Conservation (phyloP, 92 coral and sea anemone genomes). For the Palythoa grandis region DNA sequence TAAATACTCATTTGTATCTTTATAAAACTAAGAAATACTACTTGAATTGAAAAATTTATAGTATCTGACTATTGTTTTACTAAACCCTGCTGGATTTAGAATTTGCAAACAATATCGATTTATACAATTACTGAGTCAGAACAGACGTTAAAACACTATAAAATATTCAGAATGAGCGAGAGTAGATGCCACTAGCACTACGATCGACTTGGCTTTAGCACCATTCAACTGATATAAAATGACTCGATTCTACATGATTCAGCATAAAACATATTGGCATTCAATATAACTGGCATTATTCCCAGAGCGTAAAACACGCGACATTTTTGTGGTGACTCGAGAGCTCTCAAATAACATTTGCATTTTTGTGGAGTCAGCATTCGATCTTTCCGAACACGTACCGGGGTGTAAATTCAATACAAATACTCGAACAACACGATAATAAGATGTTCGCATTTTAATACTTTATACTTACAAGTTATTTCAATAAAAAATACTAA, state of each 20-base stretch:
- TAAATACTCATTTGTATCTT: background rate
- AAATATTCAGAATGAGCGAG: too few species aligned
- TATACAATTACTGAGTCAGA: too few species aligned
- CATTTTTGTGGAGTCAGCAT: constrained; percentile 48
- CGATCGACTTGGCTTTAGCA: background rate
- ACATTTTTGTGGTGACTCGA: constrained; percentile 20
- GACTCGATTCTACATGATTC: constrained; percentile 19
- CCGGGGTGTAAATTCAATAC: background rate
- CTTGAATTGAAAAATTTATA: background rate
- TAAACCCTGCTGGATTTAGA: background rate
- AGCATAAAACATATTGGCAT: constrained; percentile 3
- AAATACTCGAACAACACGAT: background rate
- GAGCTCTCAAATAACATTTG: constrained; percentile 17
- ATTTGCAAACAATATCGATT: background rate
- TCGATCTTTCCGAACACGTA: constrained; percentile 4
- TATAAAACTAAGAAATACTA: background rate
- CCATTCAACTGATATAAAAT: background rate
- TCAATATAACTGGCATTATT: background rate
- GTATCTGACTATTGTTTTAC: background rate
- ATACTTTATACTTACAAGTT: constrained; percentile 10
- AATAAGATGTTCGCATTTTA: constrained; percentile 22
- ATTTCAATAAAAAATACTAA: constrained; percentile 26
- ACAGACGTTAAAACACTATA: too few species aligned
- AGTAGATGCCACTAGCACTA: too few species aligned
- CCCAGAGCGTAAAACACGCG: background rate